phyloP scores from a whole-genome alignment of 2,888 invertebrate species.

The Antitype chi region DNA sequence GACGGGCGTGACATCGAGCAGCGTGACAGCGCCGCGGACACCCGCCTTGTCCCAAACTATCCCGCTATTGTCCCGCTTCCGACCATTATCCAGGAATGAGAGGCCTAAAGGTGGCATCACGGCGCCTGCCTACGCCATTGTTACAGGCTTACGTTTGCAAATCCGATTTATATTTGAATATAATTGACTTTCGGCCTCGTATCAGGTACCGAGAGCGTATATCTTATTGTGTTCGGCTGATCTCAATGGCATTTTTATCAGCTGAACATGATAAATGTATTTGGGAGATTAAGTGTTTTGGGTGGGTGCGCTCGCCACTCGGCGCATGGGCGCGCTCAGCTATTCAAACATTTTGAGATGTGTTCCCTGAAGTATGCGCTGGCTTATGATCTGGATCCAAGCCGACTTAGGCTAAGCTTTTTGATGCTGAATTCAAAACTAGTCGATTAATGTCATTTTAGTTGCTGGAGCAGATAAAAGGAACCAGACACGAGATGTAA shows the following conservation, averaged over 20 bases:
- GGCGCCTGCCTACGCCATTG: slow-evolving; percentile 87
- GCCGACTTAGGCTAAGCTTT: slow-evolving; percentile 29
- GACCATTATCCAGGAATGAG: slow-evolving; percentile 74
- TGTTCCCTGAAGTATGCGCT: slow-evolving; percentile 65
- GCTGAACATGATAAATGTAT: slow-evolving; percentile 89
- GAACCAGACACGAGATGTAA: slow-evolving; percentile 21
- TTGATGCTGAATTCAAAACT: slow-evolving; percentile 21
- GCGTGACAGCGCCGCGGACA: slow-evolving; percentile 64
- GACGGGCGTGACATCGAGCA: slow-evolving; percentile 67
- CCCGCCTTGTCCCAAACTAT: slow-evolving; percentile 71
- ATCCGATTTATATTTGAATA: slow-evolving; percentile 91
- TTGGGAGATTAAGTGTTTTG: slow-evolving; percentile 86
- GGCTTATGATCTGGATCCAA: slow-evolving; percentile 48
- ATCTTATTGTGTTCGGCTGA: slow-evolving; percentile 86
- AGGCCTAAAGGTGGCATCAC: slow-evolving; percentile 72
- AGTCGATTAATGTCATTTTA: slow-evolving; percentile 37
- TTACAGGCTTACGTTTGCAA: slow-evolving; percentile 89
- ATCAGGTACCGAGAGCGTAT: slow-evolving; percentile 86
- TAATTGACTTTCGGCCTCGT: slow-evolving; percentile 89
- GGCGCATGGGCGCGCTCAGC: slow-evolving; percentile 69
- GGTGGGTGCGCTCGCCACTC: slow-evolving; percentile 75
- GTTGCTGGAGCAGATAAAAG: slow-evolving; percentile 12
- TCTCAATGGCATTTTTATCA: slow-evolving; percentile 90
- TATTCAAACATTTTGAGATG: slow-evolving; percentile 71
- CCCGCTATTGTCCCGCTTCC: slow-evolving; percentile 72